phyloP scores from a whole-genome alignment of 2,113 vertebrate species.

The Loxodonta africana region DNA sequence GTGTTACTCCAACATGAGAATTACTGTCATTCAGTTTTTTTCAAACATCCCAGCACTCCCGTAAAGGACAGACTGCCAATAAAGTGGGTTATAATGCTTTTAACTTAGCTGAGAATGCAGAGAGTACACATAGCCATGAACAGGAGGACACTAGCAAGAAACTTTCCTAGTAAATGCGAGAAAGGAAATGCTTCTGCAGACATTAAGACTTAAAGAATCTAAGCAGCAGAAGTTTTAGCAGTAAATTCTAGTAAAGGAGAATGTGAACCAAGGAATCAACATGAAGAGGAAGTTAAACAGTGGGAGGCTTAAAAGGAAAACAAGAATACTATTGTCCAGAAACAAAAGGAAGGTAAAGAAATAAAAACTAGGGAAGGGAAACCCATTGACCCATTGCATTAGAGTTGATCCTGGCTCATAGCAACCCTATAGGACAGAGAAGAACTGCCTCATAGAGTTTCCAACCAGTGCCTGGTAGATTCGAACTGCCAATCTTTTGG shows the following conservation, averaged over 20 bases:
- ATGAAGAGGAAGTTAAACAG: slow-evolving; percentile 74
- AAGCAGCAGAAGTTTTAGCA: slow-evolving; percentile 72
- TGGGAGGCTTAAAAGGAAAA: slow-evolving; percentile 35
- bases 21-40: background rate
- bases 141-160: background rate
- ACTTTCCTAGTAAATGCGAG: slow-evolving; percentile 45
- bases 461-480: no score
- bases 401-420: no score
- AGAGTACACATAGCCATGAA: background rate
- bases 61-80: background rate
- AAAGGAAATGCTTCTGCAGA: slow-evolving; percentile 50
- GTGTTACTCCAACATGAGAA: background rate
- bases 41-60: background rate
- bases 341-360: slow-evolving; percentile 74
- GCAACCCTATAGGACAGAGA: no score
- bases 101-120: background rate
- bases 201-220: slow-evolving; percentile 43
- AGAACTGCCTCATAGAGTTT: no score
- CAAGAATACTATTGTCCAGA: background rate
- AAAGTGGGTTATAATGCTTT: background rate
- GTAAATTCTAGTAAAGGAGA: slow-evolving; percentile 58
- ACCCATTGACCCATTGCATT: no score
- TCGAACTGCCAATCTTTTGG: no score
- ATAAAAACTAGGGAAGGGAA: slow-evolving; percentile 53
- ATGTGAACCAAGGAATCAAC: slow-evolving; percentile 75